phyloP scores from a whole-genome alignment of 2,797 vertebrate genomes.

The Adelosebastes latens region DNA sequence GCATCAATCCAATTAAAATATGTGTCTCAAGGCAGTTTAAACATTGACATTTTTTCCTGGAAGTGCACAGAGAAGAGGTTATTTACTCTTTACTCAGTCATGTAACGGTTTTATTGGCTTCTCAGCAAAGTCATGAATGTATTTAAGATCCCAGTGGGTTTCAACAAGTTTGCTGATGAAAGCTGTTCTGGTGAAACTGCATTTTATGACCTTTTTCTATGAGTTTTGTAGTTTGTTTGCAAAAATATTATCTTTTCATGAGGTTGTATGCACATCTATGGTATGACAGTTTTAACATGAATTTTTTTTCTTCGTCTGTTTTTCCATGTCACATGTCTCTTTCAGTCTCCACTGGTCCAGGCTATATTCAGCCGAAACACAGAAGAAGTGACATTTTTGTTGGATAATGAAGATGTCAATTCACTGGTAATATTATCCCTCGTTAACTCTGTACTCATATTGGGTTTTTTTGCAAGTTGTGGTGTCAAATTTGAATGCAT shows the following conservation, averaged over 20 bases:
- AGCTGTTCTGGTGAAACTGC: neutral
- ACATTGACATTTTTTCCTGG: too few species aligned
- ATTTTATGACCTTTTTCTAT: neutral
- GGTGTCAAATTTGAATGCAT: neutral
- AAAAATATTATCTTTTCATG: neutral
- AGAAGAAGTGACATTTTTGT: conserved; percentile 92
- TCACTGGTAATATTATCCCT: conserved; percentile 83
- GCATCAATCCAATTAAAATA: neutral
- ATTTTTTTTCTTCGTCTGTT: neutral
- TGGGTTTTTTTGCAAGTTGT: neutral
- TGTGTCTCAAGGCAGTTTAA: neutral
- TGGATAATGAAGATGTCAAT: conserved; percentile 94
- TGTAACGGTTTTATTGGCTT: neutral
- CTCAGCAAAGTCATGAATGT: neutral
- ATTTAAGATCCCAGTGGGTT: neutral
- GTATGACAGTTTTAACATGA: too few species aligned
- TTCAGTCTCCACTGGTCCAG: conserved; percentile 94
- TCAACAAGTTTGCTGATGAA: neutral
- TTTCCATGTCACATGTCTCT: conserved; percentile 11
- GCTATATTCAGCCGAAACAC: conserved; percentile 95
- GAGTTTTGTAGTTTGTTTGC: neutral
- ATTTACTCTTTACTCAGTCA: neutral
- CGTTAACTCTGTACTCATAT: neutral
- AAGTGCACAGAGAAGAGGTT: neutral
- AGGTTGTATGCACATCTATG: too few species aligned